Evolutionary conservation across 2,888 invertebrate genomes (phyloP).

Genomic region (Malacosoma neustria): DNA sequence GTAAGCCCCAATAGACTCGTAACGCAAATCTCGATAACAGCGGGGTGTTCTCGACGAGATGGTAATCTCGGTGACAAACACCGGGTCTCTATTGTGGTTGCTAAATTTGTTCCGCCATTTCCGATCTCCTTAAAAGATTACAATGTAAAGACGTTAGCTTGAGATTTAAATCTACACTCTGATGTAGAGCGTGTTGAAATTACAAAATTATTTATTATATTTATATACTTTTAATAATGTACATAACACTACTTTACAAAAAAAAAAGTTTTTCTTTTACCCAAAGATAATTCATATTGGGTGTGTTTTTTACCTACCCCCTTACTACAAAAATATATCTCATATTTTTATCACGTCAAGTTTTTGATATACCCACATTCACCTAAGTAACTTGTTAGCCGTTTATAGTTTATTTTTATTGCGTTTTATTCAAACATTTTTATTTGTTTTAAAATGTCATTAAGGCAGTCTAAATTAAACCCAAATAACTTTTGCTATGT

Average conservation of each 20-base stretch:
- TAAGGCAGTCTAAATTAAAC: too few species aligned
- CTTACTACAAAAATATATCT: too few species aligned
- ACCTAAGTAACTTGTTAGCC: too few species aligned
- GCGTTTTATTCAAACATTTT: too few species aligned
- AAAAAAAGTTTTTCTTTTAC: not conserved
- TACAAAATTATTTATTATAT: conserved; percentile 3
- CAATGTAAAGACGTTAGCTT: conserved; percentile 42
- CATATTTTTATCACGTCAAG: too few species aligned
- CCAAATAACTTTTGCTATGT: too few species aligned
- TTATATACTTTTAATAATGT: too few species aligned
- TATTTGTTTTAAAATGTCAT: too few species aligned
- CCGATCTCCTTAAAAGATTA: conserved; percentile 65
- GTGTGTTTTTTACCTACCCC: too few species aligned
- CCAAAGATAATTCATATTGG: too few species aligned
- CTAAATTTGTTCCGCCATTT: conserved; percentile 70
- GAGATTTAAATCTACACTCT: conserved; percentile 23
- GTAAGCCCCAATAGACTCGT: conserved; percentile 30
- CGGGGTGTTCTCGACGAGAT: conserved; percentile 51
- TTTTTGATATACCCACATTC: too few species aligned
- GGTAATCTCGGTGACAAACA: conserved; percentile 61
- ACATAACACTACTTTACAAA: not conserved
- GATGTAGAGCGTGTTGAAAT: conserved; percentile 23
- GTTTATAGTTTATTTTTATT: too few species aligned
- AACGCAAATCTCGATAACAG: conserved; percentile 52
- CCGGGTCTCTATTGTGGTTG: conserved; percentile 59